Evolutionary conservation across 2,797 vertebrate species (phyloP), one percentile per base, ranked within the genome.

Genomic region (Platyrinchus mystaceus): DNA sequence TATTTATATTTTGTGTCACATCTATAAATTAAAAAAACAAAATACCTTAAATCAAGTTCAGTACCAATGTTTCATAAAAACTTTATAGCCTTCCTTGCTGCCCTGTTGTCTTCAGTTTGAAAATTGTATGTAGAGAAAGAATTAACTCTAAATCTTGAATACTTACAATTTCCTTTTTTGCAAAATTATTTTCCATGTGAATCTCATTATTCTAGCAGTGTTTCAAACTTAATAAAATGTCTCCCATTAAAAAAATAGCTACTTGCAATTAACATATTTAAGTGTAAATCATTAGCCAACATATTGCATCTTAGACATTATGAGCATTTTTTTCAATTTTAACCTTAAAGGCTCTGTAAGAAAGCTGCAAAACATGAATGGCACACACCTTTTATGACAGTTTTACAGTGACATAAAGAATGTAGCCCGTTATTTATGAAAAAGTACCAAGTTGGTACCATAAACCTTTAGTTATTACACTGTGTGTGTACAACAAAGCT

Each of bases 391-490:
- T 89, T 84, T 32, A 50, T 87, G 55, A 43, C 34, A 84, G 20
- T 52, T 91, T 93, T 84, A 50, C 46, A 62, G 67, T 36, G 10
- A 20, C 3, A 32, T 74, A 79, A 50, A 12, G 8, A 92, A 83
- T 69, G 18, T 32, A 80, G 14, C 22, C 17, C 66, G 26, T 82
- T 87, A 90, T 90, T 92, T 93, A 71, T 53, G n/a, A 74, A 53
- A 77, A 79, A 74, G 12, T 46, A 71, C 22, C 21, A 82, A 90
- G 66, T 34, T 69, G 20, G 21, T 77, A 44, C 32, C 66, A 73
- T 82, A 95, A 91, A 93, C 13, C 49, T 90, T 95, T 39, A 62
- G 53, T 81, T 94, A 92, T 69, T 86, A n/a, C 26, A 41, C 7
- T 62, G 7, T 68, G 7, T 27, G 6, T 62, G 30, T 76, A 50